These are phyloP conservation scores for Timema cristinae DNA, from an alignment of 2,888 invertebrate genomes.

Conservation along the genomic window DNA sequence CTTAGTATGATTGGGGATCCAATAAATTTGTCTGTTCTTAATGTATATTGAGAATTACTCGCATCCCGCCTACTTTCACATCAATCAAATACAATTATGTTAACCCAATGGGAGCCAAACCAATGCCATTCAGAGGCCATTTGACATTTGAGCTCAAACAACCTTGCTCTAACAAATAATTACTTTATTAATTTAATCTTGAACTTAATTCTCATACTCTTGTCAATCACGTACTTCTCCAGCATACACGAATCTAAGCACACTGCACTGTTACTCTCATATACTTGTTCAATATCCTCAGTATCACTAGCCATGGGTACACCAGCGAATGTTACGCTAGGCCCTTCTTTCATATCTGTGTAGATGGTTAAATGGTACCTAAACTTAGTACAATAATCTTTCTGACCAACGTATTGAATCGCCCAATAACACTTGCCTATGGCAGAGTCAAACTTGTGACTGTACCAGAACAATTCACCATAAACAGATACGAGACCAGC, in stretches of 20 bases:
- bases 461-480: conserved; percentile 10
- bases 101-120: too few relatives aligned
- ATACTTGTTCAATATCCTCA: background rate
- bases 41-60: too few relatives aligned
- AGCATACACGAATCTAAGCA: conserved; percentile 10
- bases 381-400: background rate
- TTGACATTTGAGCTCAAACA: too few relatives aligned
- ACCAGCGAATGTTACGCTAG: conserved; percentile 9
- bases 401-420: conserved; percentile 6
- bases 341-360: background rate
- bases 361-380: background rate
- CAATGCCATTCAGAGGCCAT: too few relatives aligned
- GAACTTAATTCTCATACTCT: conserved; percentile 13
- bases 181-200: conserved; percentile 8
- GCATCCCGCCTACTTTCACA: too few relatives aligned
- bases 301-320: conserved; percentile 7
- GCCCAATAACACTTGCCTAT: background rate
- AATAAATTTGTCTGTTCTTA: too few relatives aligned
- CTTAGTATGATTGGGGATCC: too few relatives aligned
- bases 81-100: too few relatives aligned
- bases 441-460: conserved; percentile 1
- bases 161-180: background rate
- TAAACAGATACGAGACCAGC: conserved; percentile 2
- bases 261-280: background rate
- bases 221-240: conserved; percentile 9